Conservation (phyloP, 2,113 vertebrate species). For the Micromys minutus region DNA sequence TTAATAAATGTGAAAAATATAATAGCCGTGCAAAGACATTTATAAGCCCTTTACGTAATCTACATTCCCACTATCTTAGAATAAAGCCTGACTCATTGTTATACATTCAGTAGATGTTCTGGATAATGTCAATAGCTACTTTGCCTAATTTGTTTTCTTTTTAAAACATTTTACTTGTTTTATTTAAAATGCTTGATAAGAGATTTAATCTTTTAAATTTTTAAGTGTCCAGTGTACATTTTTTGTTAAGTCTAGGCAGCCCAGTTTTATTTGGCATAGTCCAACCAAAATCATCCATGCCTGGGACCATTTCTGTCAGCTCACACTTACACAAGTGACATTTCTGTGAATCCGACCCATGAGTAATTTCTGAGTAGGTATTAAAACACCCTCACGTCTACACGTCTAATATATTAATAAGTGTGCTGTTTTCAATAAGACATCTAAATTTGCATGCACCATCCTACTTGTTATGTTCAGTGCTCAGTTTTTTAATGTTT, state of each 20-base stretch:
- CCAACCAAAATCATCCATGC: background rate
- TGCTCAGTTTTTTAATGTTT: conserved; percentile 86
- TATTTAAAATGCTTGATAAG: background rate
- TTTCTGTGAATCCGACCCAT: conserved; percentile 74
- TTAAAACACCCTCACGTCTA: conserved; percentile 80
- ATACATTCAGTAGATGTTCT: background rate
- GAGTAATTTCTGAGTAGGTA: conserved; percentile 81
- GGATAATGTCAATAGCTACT: background rate
- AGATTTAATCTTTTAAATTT: background rate
- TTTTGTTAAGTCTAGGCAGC: background rate
- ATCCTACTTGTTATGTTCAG: conserved; percentile 88
- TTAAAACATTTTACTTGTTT: background rate
- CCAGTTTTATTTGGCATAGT: conserved; percentile 20
- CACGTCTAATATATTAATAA: conserved; percentile 87
- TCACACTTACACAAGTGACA: conserved; percentile 71
- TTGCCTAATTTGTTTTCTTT: conserved; percentile 36
- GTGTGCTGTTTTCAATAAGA: conserved; percentile 87
- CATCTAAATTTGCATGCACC: conserved; percentile 88
- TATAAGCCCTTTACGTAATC: background rate
- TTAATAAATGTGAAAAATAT: background rate
- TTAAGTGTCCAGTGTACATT: background rate
- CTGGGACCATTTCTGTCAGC: conserved; percentile 58
- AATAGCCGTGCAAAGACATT: background rate
- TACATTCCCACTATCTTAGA: background rate
- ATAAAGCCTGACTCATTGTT: background rate